phyloP scores from a whole-genome alignment of 2,888 invertebrate genomes.

The Alviniconcha strummeri region DNA sequence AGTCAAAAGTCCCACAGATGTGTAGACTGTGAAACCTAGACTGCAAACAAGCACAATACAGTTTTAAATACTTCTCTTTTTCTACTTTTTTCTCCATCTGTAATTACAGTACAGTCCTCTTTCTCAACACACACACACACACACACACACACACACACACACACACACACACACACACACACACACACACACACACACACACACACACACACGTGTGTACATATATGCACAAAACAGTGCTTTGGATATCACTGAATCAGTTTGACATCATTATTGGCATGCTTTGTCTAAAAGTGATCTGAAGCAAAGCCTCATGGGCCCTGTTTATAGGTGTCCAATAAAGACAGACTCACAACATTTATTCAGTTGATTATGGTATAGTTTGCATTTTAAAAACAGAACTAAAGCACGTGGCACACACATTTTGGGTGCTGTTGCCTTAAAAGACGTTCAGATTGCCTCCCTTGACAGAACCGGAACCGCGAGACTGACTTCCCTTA shows the following conservation, averaged over 20 bases:
- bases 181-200: conserved; percentile 8
- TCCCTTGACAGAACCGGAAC: neutral
- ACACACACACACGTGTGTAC: neutral
- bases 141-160: neutral
- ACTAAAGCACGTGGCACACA: too few species aligned
- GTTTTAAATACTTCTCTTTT: neutral
- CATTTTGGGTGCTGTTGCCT: neutral
- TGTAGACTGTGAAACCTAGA: neutral
- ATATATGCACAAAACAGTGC: too few species aligned
- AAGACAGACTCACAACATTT: too few species aligned
- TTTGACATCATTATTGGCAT: too few species aligned
- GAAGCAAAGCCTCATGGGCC: too few species aligned
- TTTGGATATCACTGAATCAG: too few species aligned
- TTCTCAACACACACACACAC: neutral
- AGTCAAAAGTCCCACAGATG: neutral
- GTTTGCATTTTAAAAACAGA: too few species aligned
- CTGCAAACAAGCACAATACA: neutral
- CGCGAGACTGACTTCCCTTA: neutral
- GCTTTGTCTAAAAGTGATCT: too few species aligned
- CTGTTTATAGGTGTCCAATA: too few species aligned
- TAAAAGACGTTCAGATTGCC: neutral
- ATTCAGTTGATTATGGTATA: too few species aligned
- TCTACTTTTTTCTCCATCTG: neutral
- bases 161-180: conserved; percentile 1
- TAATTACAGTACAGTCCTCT: neutral